A percentile compares a stretch with the other conserved stretches of the same genome.
phyloP scores from a whole-genome alignment of 2,797 vertebrate genomes.

The Anguilla megastoma region DNA sequence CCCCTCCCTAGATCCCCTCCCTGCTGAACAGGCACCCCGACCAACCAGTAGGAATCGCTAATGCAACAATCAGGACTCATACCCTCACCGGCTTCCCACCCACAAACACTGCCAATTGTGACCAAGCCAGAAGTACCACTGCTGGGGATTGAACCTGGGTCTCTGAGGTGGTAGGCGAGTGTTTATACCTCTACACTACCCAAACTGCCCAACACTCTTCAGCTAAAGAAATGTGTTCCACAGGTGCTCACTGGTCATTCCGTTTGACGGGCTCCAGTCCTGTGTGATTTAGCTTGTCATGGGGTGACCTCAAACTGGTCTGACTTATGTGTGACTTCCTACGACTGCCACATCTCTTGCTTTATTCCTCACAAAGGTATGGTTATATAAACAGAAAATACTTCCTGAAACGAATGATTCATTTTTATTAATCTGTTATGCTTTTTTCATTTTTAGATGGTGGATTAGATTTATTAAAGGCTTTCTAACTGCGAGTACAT shows the following conservation, averaged over 20 bases:
- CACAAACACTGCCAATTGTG: too few relatives aligned
- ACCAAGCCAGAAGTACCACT: too few relatives aligned
- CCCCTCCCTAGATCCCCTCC: too few relatives aligned
- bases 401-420: neutral
- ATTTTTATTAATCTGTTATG: neutral
- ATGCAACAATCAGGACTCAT: too few relatives aligned
- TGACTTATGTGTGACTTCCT: neutral
- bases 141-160: too few relatives aligned
- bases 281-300: neutral
- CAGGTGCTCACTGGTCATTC: neutral
- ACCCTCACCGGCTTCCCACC: too few relatives aligned
- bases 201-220: too few relatives aligned
- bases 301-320: neutral
- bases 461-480: neutral
- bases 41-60: too few relatives aligned
- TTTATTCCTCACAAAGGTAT: neutral
- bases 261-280: neutral
- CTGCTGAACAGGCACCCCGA: too few relatives aligned
- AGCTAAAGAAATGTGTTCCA: neutral
- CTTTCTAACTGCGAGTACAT: neutral
- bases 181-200: too few relatives aligned
- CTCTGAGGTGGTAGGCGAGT: too few relatives aligned
- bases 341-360: neutral
- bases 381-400: neutral
- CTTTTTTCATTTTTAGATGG: neutral